These are phyloP conservation scores for Diacarnus erythraeanus DNA, from an alignment of 37 sponge, comb jelly and placozoan genomes.

Conservation along the genomic window DNA sequence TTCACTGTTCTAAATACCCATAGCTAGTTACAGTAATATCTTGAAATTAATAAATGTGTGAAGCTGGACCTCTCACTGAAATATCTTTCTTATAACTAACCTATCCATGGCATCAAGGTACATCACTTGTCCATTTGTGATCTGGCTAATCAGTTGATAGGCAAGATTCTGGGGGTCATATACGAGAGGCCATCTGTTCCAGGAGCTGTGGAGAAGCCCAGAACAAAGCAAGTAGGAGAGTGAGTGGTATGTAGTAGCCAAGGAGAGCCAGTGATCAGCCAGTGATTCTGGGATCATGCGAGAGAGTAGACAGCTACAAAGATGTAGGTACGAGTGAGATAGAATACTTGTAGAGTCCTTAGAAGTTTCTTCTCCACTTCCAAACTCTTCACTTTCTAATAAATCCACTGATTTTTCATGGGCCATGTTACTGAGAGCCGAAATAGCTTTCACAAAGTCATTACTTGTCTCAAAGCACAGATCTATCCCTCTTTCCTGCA, in stretches of 20 bases:
- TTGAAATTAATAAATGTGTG: too few species aligned
- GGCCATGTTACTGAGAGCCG: neutral
- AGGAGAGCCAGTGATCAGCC: slow-evolving; percentile 8
- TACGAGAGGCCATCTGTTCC: slow-evolving; percentile 50
- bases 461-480: slow-evolving; percentile 11
- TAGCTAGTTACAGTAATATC: too few species aligned
- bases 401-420: neutral
- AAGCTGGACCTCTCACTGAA: too few species aligned
- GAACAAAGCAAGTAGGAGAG: neutral
- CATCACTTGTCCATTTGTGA: slow-evolving; percentile 19
- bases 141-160: slow-evolving; percentile 1
- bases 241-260: neutral
- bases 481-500: slow-evolving; percentile 47
- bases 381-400: neutral
- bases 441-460: slow-evolving; percentile 1
- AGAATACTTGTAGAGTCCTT: neutral
- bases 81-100: slow-evolving; percentile 6
- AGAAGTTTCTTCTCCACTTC: neutral
- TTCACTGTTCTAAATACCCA: too few species aligned
- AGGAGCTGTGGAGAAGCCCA: slow-evolving; percentile 15
- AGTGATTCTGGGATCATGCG: slow-evolving; percentile 6
- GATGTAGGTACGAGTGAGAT: neutral
- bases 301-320: slow-evolving; percentile 12
- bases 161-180: slow-evolving; percentile 50
- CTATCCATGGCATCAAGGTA: slow-evolving; percentile 35